These are phyloP conservation scores for Euclidia mi DNA, from an alignment of 2,888 invertebrate genomes.

Conservation along the genomic window DNA sequence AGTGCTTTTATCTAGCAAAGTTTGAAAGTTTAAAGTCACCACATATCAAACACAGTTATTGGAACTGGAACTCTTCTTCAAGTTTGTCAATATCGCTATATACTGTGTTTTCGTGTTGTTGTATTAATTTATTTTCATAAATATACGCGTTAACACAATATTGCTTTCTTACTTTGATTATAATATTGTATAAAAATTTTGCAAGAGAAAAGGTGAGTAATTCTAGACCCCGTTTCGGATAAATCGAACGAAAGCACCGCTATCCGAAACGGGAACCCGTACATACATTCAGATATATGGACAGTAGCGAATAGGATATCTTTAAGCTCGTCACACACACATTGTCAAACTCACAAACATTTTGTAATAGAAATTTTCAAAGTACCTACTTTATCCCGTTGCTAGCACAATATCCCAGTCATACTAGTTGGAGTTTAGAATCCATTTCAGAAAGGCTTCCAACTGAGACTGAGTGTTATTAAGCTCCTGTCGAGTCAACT, in stretches of 20 bases:
- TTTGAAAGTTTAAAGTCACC: conserved; percentile 35
- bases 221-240: conserved; percentile 22
- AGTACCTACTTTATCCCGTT: conserved; percentile 40
- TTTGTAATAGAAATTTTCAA: conserved; percentile 37
- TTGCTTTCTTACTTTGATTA: too few species aligned
- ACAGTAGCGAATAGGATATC: conserved; percentile 24
- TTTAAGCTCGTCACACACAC: conserved; percentile 25
- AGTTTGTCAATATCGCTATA: conserved; percentile 34
- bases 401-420: conserved; percentile 37
- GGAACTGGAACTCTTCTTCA: conserved; percentile 21
- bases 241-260: conserved; percentile 27
- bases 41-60: conserved; percentile 41
- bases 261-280: conserved; percentile 20
- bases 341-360: conserved; percentile 16
- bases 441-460: conserved; percentile 55
- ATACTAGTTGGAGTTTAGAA: conserved; percentile 48
- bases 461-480: conserved; percentile 63
- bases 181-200: too few species aligned
- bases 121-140: conserved; percentile 21
- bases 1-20: conserved; percentile 23
- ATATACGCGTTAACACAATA: conserved; percentile 10
- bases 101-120: conserved; percentile 16
- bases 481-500: conserved; percentile 65
- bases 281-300: too few species aligned
- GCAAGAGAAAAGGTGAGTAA: conserved; percentile 19